Conservation (phyloP, 2,888 invertebrate species). For the Eumacrocentrus americanus region DNA sequence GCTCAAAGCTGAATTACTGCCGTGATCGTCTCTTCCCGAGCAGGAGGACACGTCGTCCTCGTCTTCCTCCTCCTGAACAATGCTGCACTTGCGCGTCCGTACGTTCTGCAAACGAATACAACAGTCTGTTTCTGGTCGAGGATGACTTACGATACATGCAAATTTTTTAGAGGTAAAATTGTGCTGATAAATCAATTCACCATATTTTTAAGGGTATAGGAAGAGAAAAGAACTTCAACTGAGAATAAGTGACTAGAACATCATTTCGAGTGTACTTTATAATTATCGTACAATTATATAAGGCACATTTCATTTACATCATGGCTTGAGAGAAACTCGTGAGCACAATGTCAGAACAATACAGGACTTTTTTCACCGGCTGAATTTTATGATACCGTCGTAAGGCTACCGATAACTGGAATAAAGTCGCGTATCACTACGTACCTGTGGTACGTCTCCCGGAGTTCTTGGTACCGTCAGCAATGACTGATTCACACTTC, state of each 20-base stretch:
- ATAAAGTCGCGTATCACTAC: constrained; percentile 39
- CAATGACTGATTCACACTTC: constrained; percentile 59
- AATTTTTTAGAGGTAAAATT: not conserved
- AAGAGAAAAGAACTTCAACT: not conserved
- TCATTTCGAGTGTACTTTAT: not conserved
- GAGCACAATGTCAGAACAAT: constrained; percentile 13
- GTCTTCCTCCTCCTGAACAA: constrained; percentile 92
- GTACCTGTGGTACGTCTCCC: constrained; percentile 72
- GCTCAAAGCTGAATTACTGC: constrained; percentile 58
- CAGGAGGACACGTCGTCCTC: constrained; percentile 75
- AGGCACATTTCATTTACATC: constrained; percentile 22
- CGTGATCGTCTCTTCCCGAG: constrained; percentile 66
- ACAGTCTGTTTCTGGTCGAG: constrained; percentile 17
- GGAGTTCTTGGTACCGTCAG: constrained; percentile 72
- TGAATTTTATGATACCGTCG: not conserved
- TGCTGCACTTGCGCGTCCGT: constrained; percentile 86
- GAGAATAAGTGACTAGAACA: not conserved
- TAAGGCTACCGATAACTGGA: constrained; percentile 27
- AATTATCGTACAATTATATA: constrained; percentile 11
- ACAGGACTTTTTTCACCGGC: not conserved
- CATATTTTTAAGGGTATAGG: not conserved
- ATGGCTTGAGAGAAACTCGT: constrained; percentile 15
- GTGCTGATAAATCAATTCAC: too few species aligned
- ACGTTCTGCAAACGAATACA: constrained; percentile 57
- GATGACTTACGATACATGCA: not conserved